Base-by-base conservation (phyloP, 2,797 vertebrate species). In the Anabas testudineus region DNA sequence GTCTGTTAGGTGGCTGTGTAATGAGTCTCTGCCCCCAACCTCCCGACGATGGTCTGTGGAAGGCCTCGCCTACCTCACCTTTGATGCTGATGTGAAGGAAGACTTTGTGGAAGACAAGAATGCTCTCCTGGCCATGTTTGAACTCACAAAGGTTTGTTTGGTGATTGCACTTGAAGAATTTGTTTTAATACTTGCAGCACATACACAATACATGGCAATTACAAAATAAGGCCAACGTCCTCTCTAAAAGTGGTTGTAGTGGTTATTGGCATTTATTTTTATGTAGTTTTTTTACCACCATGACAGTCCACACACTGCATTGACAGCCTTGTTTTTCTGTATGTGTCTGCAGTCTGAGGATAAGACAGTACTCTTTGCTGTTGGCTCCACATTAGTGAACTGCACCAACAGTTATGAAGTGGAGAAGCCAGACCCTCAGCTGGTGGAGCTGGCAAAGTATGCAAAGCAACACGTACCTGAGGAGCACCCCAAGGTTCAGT, bases 381-480 rank as follows among this genome's bases (percentile, higher is more conserved):
- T 98, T 3, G 95, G 96, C 67, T 99, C 98, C 3, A 97, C 96
- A 0, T 92, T 99, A 57, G 98, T 99, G 30, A 99, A 99, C 81
- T 99, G 97, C 88, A 98, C 97, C 71, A 99, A 98, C 91, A 99
- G 98, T 91, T 99, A 99, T 0, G 96, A 99, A 49, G 94, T 95
- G 0, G 96, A 99, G 83, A 97, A 98, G 72, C 96, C 95, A 0
- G 97, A 98, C 82, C 95, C 97, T 1, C 97, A 99, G 91, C 93
- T 99, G 96, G 92, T 99, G 83, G 97, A 99, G 89, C 92, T 99
- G 81, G 98, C 98, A 56, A 99, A 98, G 82, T 99, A 99, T 0
- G 97, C 98, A 81, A 99, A 98, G 88, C 98, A 99, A 88, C 98
- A 99, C 3, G 93, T 99, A 13, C 97, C 97, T 0, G 97, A 99